Base-by-base conservation (phyloP, 2,113 vertebrate genomes). In the Actenoides lindsayi region DNA sequence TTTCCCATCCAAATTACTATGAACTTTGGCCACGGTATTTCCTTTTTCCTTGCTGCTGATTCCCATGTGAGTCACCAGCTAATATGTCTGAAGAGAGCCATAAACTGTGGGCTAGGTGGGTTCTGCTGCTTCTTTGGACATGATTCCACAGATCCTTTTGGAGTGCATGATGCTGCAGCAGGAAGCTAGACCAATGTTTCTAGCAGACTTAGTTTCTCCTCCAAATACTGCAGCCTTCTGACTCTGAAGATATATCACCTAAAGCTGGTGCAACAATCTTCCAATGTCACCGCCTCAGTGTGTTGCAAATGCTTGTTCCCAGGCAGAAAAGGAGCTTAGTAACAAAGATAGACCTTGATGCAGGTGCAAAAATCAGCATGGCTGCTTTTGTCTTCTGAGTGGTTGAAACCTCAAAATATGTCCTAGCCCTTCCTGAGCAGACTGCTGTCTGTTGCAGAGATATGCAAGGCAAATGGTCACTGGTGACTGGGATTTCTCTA, bases 151-250 rank as follows among this genome's bases (percentile, higher is more conserved):
- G 41, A 59, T 50, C 74, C 9, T 84, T 83, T 46, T 42, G 44
- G 35, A 85, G 37, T 0, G 0, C 0, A 0, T 56, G 70, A 46
- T 73, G 63, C 42, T 75, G 80, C 0, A 0, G 11, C 1, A 1
- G 70, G 37, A 65, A 74, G 69, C 53, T 83, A 62, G 78, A 71
- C 28, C 77, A n/a, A 17, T 67, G 60, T 75, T 87, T 77, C 87
- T 67, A 73, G 28, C 70, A 75, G 84, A 76, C 53, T 3, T 73
- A 53, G 21, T 88, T 93, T 91, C 70, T 85, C 70, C 85, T 54
- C 74, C 84, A 85, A 71, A 30, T 37, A 50, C 30, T 82, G 65
- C 64, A 93, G 89, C 67, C 80, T 81, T 53, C 62, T 87, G 87
- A 57, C 81, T 85, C 70, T 50, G 74, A 39, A 69, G 81, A 93